phyloP scores from a whole-genome alignment of 2,113 vertebrate genomes.

The Dipodomys merriami region DNA sequence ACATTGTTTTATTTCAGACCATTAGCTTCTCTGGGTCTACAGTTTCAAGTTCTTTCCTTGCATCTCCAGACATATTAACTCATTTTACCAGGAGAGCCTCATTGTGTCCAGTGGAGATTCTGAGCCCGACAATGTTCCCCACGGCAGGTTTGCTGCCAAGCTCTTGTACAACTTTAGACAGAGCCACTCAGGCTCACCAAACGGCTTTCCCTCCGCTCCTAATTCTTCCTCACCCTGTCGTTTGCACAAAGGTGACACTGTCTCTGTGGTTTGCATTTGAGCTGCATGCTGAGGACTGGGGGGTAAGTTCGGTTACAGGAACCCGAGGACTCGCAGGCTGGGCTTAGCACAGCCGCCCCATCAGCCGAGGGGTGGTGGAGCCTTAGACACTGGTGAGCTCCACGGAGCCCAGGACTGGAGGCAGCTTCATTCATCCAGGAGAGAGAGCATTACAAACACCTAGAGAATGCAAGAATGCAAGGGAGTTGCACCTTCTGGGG shows the following conservation, averaged over 20 bases:
- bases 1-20: conserved; percentile 47
- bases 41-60: conserved; percentile 60
- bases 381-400: background rate
- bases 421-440: conserved; percentile 5
- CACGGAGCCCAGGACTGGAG: background rate
- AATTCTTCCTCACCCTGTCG: background rate
- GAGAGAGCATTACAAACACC: conserved; percentile 18
- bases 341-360: background rate
- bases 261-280: conserved; percentile 46
- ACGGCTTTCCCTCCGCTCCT: conserved; percentile 46
- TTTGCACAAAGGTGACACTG: conserved; percentile 53
- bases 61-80: conserved; percentile 61
- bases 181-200: conserved; percentile 59
- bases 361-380: no score
- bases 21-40: conserved; percentile 16
- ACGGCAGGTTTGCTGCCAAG: conserved; percentile 52
- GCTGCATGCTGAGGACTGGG: background rate
- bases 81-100: conserved; percentile 62
- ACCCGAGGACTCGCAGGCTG: background rate
- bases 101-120: conserved; percentile 55
- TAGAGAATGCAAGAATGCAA: conserved; percentile 23
- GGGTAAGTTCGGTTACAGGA: background rate
- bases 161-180: conserved; percentile 57
- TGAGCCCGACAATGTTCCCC: conserved; percentile 24
- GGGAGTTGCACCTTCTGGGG: background rate